Evolutionary conservation across 2,797 vertebrate genomes (phyloP).

Genomic region (Mallotus villosus): DNA sequence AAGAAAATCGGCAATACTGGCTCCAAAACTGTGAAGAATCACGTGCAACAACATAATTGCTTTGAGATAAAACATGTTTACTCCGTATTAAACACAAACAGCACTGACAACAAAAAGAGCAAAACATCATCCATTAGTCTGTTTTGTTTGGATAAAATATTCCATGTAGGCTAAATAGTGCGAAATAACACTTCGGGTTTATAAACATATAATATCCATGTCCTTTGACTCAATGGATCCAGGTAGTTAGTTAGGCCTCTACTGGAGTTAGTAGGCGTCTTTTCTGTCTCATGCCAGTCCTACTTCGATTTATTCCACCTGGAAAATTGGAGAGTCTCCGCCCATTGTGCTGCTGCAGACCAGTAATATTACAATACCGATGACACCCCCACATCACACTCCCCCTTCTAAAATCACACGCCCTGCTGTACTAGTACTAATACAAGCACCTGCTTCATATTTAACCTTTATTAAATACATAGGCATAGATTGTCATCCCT

Average conservation of each 20-base stretch:
- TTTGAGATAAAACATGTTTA: constrained; percentile 18
- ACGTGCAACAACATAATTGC: constrained; percentile 31
- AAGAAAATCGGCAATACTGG: constrained; percentile 21
- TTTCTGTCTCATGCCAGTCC: background rate
- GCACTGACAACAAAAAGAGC: constrained; percentile 1
- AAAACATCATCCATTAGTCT: constrained; percentile 9
- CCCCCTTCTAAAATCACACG: background rate
- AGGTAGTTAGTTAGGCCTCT: background rate
- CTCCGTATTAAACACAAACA: background rate
- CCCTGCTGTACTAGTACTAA: too few species aligned
- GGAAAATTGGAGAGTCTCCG: background rate
- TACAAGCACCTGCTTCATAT: background rate
- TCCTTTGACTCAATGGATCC: background rate
- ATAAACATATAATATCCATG: background rate
- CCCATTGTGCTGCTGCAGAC: constrained; percentile 7
- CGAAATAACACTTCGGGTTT: background rate
- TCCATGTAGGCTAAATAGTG: background rate
- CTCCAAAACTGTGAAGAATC: constrained; percentile 27
- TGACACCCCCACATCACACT: background rate
- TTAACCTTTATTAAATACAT: constrained; percentile 1
- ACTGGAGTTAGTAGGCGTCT: background rate
- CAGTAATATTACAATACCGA: background rate
- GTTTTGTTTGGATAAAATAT: background rate
- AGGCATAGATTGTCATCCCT: background rate
- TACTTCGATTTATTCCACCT: constrained; percentile 13